These are phyloP conservation scores for Eumaeus atala DNA, from an alignment of 1,140 invertebrate species.

Conservation along the genomic window DNA sequence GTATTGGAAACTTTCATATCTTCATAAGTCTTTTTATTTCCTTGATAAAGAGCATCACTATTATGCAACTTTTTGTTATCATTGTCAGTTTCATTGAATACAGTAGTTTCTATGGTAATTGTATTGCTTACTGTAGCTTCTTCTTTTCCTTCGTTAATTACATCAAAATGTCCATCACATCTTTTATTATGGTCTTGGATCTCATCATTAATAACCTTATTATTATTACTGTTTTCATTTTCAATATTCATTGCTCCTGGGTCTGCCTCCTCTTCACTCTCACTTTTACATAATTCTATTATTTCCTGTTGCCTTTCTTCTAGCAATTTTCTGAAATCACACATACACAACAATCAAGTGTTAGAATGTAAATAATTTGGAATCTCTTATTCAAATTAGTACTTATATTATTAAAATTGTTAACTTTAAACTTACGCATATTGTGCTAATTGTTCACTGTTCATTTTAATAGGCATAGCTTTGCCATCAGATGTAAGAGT, in stretches of 20 bases:
- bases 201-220: slow-evolving; percentile 4
- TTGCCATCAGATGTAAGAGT: slow-evolving; percentile 55
- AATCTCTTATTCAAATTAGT: not conserved
- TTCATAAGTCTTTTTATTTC: not conserved
- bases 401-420: slow-evolving; percentile 4
- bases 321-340: slow-evolving; percentile 64
- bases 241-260: slow-evolving; percentile 23
- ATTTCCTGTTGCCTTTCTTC: slow-evolving; percentile 76
- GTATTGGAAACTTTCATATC: slow-evolving; percentile 4
- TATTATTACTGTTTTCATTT: slow-evolving; percentile 6
- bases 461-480: slow-evolving; percentile 72
- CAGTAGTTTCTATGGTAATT: not conserved
- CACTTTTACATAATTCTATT: slow-evolving; percentile 77
- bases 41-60: not conserved
- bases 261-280: slow-evolving; percentile 58
- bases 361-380: no score
- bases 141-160: slow-evolving; percentile 5
- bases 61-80: no score
- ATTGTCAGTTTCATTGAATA: no score
- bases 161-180: slow-evolving; percentile 10
- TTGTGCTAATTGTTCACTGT: slow-evolving; percentile 70
- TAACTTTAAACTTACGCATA: slow-evolving; percentile 73
- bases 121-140: slow-evolving; percentile 4
- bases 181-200: not conserved
- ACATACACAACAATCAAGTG: not conserved